phyloP scores from a whole-genome alignment of 2,113 vertebrate genomes.

The Nothoprocta perdicaria region DNA sequence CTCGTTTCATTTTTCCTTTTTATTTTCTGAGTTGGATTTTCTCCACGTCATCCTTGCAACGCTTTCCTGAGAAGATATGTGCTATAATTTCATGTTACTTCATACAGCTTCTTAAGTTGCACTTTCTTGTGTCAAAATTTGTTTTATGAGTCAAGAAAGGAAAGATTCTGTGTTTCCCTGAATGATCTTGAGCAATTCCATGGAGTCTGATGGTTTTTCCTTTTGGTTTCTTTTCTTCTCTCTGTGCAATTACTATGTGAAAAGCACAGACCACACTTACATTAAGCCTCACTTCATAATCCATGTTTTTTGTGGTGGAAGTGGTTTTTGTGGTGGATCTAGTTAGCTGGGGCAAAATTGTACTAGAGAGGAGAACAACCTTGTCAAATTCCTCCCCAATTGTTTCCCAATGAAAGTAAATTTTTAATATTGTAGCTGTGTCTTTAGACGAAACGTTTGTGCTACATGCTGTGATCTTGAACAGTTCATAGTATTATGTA shows the following conservation, averaged over 20 bases:
- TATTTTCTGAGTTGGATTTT: background rate
- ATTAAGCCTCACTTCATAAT: background rate
- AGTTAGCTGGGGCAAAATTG: background rate
- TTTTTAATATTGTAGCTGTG: background rate
- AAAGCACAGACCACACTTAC: background rate
- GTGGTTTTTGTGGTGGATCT: background rate
- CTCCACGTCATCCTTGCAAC: background rate
- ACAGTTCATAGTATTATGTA: background rate
- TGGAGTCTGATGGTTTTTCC: background rate
- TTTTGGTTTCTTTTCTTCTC: background rate
- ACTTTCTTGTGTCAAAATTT: background rate
- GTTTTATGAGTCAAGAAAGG: background rate
- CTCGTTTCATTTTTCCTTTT: background rate
- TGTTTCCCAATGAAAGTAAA: background rate
- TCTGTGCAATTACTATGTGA: background rate
- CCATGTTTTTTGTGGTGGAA: background rate
- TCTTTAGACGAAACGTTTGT: background rate
- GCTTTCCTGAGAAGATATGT: background rate
- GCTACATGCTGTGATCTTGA: slow-evolving; percentile 36
- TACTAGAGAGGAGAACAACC: background rate
- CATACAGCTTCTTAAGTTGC: background rate
- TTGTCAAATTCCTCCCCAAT: background rate
- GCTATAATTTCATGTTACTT: background rate
- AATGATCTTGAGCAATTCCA: background rate
- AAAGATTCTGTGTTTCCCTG: background rate